A percentile compares a stretch with the other conserved stretches of the same genome.
phyloP scores from a whole-genome alignment of 2,888 invertebrate species.

The Dolichomitus sp. region DNA sequence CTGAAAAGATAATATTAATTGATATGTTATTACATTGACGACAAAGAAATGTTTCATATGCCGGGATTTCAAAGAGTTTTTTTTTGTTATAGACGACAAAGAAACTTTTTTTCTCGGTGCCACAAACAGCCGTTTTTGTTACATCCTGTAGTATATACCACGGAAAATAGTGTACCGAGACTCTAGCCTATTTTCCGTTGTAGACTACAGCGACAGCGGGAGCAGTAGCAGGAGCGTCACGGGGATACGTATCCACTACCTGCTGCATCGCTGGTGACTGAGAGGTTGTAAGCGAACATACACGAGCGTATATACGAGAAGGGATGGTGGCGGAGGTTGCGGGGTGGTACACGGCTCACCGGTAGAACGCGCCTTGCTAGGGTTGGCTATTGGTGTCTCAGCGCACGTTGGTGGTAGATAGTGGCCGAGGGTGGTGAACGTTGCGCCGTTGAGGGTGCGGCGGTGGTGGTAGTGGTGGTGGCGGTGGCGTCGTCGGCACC shows the following conservation, averaged over 20 bases:
- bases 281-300: conserved; percentile 46
- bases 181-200: conserved; percentile 9
- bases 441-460: conserved; percentile 68
- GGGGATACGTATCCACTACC: conserved; percentile 52
- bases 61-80: no score
- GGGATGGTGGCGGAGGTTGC: conserved; percentile 41
- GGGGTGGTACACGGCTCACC: conserved; percentile 50
- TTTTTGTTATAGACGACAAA: not conserved
- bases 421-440: conserved; percentile 66
- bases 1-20: no score
- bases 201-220: conserved; percentile 14
- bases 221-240: conserved; percentile 24
- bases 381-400: conserved; percentile 46
- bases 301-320: conserved; percentile 18
- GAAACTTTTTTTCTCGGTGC: not conserved
- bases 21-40: no score
- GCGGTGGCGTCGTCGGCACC: conserved; percentile 72
- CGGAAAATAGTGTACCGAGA: not conserved
- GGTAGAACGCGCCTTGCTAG: conserved; percentile 29
- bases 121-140: not conserved
- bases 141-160: not conserved
- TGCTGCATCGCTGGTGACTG: conserved; percentile 56
- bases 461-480: conserved; percentile 68
- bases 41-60: no score
- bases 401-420: conserved; percentile 63